These are phyloP conservation scores for Acleris sparsana DNA, from an alignment of 2,888 invertebrate species.

Conservation along the genomic window DNA sequence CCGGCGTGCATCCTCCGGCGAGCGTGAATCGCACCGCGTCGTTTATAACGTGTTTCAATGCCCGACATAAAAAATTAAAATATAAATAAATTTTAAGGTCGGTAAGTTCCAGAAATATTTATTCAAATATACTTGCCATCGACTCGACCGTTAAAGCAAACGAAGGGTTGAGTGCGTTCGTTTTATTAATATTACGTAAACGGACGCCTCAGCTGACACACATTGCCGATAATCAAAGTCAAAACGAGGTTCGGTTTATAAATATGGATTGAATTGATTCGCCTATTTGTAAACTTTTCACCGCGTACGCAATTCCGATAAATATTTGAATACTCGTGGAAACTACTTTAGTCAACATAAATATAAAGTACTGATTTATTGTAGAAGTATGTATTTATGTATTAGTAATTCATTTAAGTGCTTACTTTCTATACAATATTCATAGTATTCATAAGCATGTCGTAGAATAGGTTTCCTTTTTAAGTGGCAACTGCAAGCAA, in stretches of 20 bases:
- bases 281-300: constrained; percentile 6
- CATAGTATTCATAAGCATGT: too few species aligned
- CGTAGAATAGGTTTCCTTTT: too few species aligned
- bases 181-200: constrained; percentile 80
- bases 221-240: constrained; percentile 74
- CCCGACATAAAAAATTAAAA: constrained; percentile 59
- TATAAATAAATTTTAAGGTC: constrained; percentile 69
- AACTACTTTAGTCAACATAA: too few species aligned
- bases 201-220: constrained; percentile 81
- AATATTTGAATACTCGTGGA: too few species aligned
- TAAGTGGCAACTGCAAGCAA: constrained; percentile 38
- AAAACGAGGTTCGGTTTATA: constrained; percentile 54
- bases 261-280: constrained; percentile 10
- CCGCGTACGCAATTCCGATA: too few species aligned
- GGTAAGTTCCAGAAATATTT: constrained; percentile 75
- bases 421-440: background rate
- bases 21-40: constrained; percentile 46
- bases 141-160: constrained; percentile 79
- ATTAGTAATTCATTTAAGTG: too few species aligned
- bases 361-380: too few species aligned
- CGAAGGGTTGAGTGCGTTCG: constrained; percentile 75
- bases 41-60: constrained; percentile 50
- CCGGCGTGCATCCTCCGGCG: constrained; percentile 68
- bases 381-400: too few species aligned
- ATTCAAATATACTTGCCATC: constrained; percentile 81